These are phyloP conservation scores for Diadegma fenestrale DNA, from an alignment of 2,888 invertebrate species.

Conservation along the genomic window DNA sequence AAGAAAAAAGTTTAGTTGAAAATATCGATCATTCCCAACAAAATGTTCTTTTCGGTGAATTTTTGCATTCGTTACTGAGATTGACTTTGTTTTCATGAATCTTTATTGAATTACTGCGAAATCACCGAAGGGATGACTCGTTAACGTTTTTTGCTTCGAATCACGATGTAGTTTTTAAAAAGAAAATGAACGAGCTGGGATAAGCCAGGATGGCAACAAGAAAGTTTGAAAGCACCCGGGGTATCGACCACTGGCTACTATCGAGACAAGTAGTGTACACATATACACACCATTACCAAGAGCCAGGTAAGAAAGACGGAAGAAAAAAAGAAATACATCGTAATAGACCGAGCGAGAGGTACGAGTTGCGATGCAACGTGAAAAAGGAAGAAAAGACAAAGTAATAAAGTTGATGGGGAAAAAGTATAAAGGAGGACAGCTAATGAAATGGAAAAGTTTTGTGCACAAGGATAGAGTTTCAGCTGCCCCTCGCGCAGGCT, in stretches of 20 bases:
- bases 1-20: no score
- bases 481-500: slow-evolving; percentile 67
- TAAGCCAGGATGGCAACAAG: neutral
- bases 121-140: neutral
- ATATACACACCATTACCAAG: neutral
- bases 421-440: slow-evolving; percentile 72
- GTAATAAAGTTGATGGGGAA: slow-evolving; percentile 81
- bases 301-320: slow-evolving; percentile 40
- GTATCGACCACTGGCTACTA: slow-evolving; percentile 21
- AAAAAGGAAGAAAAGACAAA: slow-evolving; percentile 75
- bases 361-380: slow-evolving; percentile 66
- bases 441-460: slow-evolving; percentile 84
- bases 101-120: neutral
- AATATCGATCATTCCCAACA: no score
- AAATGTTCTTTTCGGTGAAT: no score
- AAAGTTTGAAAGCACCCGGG: slow-evolving; percentile 49
- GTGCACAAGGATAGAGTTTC: slow-evolving; percentile 69
- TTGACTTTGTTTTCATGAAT: neutral
- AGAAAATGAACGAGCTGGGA: neutral
- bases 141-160: neutral
- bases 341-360: slow-evolving; percentile 36
- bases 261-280: neutral
- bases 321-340: slow-evolving; percentile 27
- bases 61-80: neutral
- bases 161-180: neutral